phyloP scores from a whole-genome alignment of 2,113 vertebrate genomes.

The Caretta caretta region DNA sequence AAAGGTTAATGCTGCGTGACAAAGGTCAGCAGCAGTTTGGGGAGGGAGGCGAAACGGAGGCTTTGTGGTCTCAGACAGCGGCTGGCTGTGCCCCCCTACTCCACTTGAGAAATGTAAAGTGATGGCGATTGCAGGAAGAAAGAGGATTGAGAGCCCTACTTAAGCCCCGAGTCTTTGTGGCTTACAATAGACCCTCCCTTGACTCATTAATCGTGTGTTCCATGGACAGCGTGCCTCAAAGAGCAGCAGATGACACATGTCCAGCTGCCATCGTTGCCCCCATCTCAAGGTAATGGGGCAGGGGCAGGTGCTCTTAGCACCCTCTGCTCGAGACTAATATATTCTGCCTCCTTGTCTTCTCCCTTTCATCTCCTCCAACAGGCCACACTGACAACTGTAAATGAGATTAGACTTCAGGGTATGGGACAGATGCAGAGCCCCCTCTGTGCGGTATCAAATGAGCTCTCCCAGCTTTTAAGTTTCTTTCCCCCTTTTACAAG shows the following conservation, averaged over 20 bases:
- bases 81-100: background rate
- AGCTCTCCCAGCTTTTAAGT: conserved; percentile 39
- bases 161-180: conserved; percentile 69
- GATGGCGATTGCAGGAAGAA: conserved; percentile 54
- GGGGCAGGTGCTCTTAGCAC: conserved; percentile 78
- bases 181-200: conserved; percentile 68
- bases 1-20: conserved; percentile 70
- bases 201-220: conserved; percentile 78
- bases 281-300: conserved; percentile 49
- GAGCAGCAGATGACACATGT: conserved; percentile 77
- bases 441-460: conserved; percentile 34
- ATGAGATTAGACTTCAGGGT: conserved; percentile 75
- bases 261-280: conserved; percentile 46
- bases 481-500: conserved; percentile 4
- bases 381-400: conserved; percentile 72
- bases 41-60: conserved; percentile 67
- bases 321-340: conserved; percentile 71
- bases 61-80: conserved; percentile 74
- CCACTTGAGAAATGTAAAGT: conserved; percentile 79
- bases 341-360: conserved; percentile 59
- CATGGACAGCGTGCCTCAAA: conserved; percentile 64
- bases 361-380: conserved; percentile 71
- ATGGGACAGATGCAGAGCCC: conserved; percentile 45
- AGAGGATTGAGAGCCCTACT: conserved; percentile 67
- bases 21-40: conserved; percentile 63